A percentile compares a stretch with the other conserved stretches of the same genome.
These are phyloP conservation scores for Iphiclides podalirius DNA, from an alignment of 2,888 invertebrate genomes.

Conservation along the genomic window DNA sequence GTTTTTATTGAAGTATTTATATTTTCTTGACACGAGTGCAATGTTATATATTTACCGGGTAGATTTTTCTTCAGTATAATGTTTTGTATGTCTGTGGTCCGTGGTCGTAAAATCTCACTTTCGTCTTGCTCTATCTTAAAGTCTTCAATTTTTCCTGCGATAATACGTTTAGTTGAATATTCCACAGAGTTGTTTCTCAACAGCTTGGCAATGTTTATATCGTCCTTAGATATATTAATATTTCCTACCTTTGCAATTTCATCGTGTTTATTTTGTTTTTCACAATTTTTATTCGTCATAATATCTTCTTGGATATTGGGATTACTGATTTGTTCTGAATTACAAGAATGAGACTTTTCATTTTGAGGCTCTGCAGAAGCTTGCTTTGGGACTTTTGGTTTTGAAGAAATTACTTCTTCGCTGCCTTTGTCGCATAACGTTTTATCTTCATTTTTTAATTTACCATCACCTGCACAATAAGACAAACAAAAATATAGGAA, in stretches of 20 bases:
- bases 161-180: constrained; percentile 10
- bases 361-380: too few species aligned
- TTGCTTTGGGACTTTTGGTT: too few species aligned
- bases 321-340: too few species aligned
- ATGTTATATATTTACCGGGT: constrained; percentile 29
- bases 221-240: neutral
- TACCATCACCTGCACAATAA: neutral
- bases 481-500: too few species aligned
- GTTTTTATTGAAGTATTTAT: constrained; percentile 37
- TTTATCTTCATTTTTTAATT: neutral
- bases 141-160: neutral
- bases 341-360: too few species aligned
- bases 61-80: constrained; percentile 4
- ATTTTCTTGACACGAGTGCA: constrained; percentile 31
- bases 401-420: too few species aligned
- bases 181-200: neutral
- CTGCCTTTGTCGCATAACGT: too few species aligned
- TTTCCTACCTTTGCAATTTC: neutral
- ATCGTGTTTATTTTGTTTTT: neutral
- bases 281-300: too few species aligned
- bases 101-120: constrained; percentile 3
- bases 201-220: neutral
- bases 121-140: neutral
- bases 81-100: constrained; percentile 1
- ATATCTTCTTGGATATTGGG: too few species aligned